Base-by-base conservation (phyloP, 2,113 vertebrate genomes). In the Leptobrachium ailaonicum region DNA sequence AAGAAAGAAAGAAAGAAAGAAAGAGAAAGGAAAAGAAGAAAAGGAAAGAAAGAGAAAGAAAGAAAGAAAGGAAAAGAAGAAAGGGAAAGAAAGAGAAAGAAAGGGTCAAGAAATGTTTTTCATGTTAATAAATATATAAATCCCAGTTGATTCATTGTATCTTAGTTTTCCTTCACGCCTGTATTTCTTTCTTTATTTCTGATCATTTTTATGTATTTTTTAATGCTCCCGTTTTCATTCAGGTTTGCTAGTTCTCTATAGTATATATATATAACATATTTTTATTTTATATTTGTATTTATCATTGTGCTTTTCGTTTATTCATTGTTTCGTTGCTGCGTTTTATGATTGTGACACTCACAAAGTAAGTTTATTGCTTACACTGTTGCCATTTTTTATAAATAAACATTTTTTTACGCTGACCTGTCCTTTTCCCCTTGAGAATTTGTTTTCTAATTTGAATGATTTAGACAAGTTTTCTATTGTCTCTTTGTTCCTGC, bases 361-460 rank as follows among this genome's bases (percentile, higher is more conserved):
- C 56, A 2, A 12, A 10, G 13, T 60, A 12, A 71, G 20, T 32
- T 32, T 32, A 32, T 54, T 32, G 53, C 20, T 32, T 32, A 32
- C 20, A 32, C 3, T 2, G 45, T 53, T 12, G 69, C 13, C 4
- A 3, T 12, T 44, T 58, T 63, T 40, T 32, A 13, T 32, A 44
- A 47, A 32, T 42, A 7, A 62, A 7, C 20, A 32, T 32, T 32
- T 32, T 32, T 32, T 32, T 32, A 64, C 45, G 58, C 2, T 60
- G 56, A 7, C 70, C 32, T 54, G 20, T 45, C 8, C 58, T 41
- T 44, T 20, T 69, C 56, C 75, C 75, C 58, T 41, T 45, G 14
- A 69, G 43, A 60, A 1, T 44, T 58, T 12, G 74, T 14, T 60
- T 77, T 69, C 75, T 47, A 43, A 66, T 6, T 58, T 67, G 54